Conservation (phyloP, 2,113 vertebrate genomes). For the Heloderma charlesbogerti region DNA sequence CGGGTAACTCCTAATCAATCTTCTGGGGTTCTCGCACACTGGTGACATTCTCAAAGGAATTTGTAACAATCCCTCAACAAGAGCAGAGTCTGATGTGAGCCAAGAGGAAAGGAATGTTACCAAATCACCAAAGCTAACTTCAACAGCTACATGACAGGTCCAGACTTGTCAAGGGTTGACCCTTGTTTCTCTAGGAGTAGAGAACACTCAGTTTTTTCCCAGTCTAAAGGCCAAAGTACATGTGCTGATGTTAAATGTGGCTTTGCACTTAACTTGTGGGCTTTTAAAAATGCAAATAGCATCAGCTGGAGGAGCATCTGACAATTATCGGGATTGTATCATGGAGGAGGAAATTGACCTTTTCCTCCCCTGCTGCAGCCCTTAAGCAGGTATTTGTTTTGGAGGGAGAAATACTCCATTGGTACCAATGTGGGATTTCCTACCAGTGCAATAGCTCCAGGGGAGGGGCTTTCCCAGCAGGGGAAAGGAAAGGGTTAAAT, state of each 20-base stretch:
- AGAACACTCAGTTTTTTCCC: too few species aligned
- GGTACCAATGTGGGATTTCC: neutral
- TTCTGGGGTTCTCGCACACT: slow-evolving; percentile 34
- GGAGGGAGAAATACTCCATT: neutral
- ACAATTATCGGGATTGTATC: neutral
- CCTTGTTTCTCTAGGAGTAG: neutral
- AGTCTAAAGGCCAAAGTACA: neutral
- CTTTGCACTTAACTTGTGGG: neutral
- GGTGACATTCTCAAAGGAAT: slow-evolving; percentile 31
- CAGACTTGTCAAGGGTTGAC: neutral
- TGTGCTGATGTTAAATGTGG: neutral
- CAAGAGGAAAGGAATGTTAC: slow-evolving; percentile 10
- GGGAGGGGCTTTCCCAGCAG: neutral
- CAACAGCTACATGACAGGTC: neutral
- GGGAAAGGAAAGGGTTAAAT: neutral
- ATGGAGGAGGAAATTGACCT: neutral
- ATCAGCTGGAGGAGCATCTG: neutral
- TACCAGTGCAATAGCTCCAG: neutral
- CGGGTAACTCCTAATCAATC: slow-evolving; percentile 44
- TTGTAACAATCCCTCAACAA: neutral
- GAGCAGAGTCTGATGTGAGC: slow-evolving; percentile 1
- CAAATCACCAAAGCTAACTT: neutral
- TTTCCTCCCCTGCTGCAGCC: neutral
- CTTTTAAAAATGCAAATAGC: neutral
- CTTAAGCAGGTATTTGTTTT: neutral